phyloP scores from a whole-genome alignment of 2,797 vertebrate genomes.

The Mycteria americana region DNA sequence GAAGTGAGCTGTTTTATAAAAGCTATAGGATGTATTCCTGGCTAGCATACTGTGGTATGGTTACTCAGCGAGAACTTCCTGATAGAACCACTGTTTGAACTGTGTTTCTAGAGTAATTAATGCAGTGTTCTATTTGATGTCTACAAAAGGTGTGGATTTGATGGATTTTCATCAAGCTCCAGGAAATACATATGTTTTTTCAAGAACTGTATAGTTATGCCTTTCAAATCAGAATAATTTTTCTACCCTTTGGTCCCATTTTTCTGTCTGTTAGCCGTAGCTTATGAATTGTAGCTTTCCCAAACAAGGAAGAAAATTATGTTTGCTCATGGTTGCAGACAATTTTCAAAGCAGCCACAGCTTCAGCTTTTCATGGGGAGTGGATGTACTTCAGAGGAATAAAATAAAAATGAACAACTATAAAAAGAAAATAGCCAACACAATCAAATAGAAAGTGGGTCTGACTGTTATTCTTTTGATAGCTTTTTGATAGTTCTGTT shows the following conservation, averaged over 20 bases:
- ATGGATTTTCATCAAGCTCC: not conserved
- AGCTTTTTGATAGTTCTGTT: not conserved
- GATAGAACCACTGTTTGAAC: not conserved
- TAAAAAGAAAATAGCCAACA: not conserved
- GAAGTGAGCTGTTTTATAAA: not conserved
- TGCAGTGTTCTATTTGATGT: not conserved
- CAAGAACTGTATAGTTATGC: not conserved
- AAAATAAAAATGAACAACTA: not conserved
- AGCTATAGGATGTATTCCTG: not conserved
- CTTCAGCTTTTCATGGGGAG: not conserved
- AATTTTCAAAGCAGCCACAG: not conserved
- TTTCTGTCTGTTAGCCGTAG: not conserved
- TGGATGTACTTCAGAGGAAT: not conserved
- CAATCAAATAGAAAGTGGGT: not conserved
- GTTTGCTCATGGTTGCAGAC: not conserved
- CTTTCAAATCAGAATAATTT: not conserved
- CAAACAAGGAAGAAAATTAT: not conserved
- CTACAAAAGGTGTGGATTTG: not conserved
- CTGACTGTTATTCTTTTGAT: not conserved
- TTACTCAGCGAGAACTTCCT: not conserved
- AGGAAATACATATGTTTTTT: not conserved
- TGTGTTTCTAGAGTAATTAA: not conserved
- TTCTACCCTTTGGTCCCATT: not conserved
- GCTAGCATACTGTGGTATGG: too few species aligned
- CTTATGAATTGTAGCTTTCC: not conserved